Base-by-base conservation (phyloP, 2,113 vertebrate species). In the Riparia riparia region DNA sequence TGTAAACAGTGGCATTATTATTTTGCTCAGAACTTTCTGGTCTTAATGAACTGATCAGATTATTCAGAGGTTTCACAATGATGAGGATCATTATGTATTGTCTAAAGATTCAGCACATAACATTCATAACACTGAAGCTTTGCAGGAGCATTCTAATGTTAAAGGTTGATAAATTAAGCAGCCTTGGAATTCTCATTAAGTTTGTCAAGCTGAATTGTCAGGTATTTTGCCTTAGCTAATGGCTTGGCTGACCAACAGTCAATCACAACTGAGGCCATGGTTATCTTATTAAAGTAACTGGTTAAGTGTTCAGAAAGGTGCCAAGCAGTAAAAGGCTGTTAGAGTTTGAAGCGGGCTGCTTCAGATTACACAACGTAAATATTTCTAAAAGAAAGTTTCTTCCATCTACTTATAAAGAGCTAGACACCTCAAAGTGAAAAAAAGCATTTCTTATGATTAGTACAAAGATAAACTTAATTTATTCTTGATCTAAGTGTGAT, bases 31-130 rank as follows among this genome's bases (percentile, higher is more conserved):
- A 73, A 37, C 58, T 77, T 74, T 84, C 71, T 71, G 32, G 54
- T 96, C 70, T 57, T 95, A 94, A 94, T 94, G 89, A 97, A 91
- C 92, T 64, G 72, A 93, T 94, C 72, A 83, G 79, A 93, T 95
- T 92, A 86, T 90, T 86, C 84, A 94, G 65, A 86, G 58, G 41
- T 65, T 72, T 82, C 83, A 94, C 95, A 91, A 80, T 84, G 92
- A 94, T 89, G 93, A 94, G 89, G 58, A 85, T 93, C 95, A 94
- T 97, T 94, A 93, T 49, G 51, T 49, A 85, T 71, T 94, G 95
- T 86, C 94, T 93, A 86, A 96, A 96, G 84, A 96, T 90, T 94
- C 92, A 57, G 92, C 69, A 90, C 86, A 82, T 73, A 70, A 41
- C 83, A 96, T 94, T 89, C 51, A 56, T 94, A 96, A 96, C 51